A percentile compares a stretch with the other conserved stretches of the same genome.
Conservation (phyloP, 1,140 invertebrate genomes). For the Hylaeus volcanicus region DNA sequence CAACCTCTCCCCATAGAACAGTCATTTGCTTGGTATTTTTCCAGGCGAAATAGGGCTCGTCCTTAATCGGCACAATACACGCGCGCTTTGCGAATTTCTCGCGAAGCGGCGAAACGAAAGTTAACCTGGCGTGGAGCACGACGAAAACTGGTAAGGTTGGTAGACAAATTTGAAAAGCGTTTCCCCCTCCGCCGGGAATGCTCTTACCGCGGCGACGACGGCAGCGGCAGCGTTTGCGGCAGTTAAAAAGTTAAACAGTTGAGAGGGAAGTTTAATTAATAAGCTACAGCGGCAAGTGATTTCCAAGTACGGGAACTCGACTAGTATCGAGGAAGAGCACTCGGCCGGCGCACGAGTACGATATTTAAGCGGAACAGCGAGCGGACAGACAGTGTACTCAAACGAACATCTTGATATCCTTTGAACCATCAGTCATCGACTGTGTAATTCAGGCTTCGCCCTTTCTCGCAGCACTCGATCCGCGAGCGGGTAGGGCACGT, state of each 20-base stretch:
- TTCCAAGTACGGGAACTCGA: slow-evolving; percentile 25
- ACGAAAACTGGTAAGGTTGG: neutral
- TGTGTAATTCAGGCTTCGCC: slow-evolving; percentile 32
- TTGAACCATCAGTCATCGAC: slow-evolving; percentile 50
- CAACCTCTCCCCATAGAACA: too few relatives aligned
- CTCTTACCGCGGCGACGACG: too few relatives aligned
- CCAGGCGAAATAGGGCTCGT: too few relatives aligned
- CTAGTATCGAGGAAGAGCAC: slow-evolving; percentile 15
- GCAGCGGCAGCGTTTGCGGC: too few relatives aligned
- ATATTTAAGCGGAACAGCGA: slow-evolving; percentile 27
- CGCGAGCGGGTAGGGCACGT: neutral
- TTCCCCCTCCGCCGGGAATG: neutral
- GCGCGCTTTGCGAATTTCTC: too few relatives aligned
- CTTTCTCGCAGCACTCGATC: neutral
- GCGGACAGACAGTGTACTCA: slow-evolving; percentile 27
- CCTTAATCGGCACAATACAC: too few relatives aligned
- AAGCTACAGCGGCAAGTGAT: slow-evolving; percentile 10
- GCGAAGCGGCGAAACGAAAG: neutral
- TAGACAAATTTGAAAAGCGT: neutral
- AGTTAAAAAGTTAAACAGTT: slow-evolving; percentile 8
- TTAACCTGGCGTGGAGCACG: neutral
- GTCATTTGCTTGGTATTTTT: too few relatives aligned
- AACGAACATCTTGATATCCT: slow-evolving; percentile 55
- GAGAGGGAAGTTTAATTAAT: slow-evolving; percentile 45
- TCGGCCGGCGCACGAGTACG: neutral